These are phyloP conservation scores for Cuniculus paca DNA, from an alignment of 2,797 vertebrate genomes.

Conservation along the genomic window DNA sequence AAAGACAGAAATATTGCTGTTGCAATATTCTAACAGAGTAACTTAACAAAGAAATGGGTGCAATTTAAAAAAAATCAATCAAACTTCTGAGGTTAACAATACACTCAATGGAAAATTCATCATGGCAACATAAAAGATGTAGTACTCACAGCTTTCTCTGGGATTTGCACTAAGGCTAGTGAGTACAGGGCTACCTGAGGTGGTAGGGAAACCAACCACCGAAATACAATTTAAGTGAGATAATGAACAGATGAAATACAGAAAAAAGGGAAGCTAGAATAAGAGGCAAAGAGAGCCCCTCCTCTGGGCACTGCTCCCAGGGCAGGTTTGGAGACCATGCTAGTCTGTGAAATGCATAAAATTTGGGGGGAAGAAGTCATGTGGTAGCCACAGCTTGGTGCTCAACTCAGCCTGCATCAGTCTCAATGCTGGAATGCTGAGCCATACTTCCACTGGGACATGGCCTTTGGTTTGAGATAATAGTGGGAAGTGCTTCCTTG, in stretches of 20 bases:
- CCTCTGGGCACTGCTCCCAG: neutral
- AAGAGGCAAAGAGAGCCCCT: neutral
- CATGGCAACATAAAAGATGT: neutral
- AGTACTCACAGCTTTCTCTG: neutral
- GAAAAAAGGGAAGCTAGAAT: neutral
- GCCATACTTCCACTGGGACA: neutral
- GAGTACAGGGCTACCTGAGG: neutral
- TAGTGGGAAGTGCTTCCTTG: neutral
- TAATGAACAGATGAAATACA: neutral
- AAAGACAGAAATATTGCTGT: neutral
- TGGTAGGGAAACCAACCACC: neutral
- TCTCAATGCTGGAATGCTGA: neutral
- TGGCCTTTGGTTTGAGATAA: neutral
- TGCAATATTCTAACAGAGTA: constrained; percentile 2
- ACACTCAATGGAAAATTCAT: neutral
- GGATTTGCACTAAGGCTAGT: neutral
- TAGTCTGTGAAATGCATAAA: neutral
- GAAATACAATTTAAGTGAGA: neutral
- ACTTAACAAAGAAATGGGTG: neutral
- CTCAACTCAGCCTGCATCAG: neutral
- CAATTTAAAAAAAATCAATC: neutral
- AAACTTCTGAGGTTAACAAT: neutral
- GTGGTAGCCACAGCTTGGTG: neutral
- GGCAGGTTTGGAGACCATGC: neutral
- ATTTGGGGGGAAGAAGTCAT: neutral